Evolutionary conservation across 2,888 invertebrate species (phyloP).

Genomic region (Hecatera dysodea): DNA sequence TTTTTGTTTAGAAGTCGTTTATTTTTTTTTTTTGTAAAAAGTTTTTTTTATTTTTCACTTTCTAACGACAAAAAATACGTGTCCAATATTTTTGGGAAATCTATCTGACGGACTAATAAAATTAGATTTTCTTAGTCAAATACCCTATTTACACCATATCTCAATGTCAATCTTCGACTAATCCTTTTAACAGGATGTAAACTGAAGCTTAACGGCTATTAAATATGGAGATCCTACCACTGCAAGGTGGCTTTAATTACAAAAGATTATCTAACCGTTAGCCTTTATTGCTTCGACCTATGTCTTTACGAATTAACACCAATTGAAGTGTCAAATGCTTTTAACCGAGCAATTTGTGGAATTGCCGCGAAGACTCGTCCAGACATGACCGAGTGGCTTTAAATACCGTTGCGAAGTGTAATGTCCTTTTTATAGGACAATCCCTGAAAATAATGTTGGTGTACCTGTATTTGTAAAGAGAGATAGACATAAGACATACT

Average conservation of each 20-base stretch:
- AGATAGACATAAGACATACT: no score
- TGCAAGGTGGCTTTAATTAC: constrained; percentile 64
- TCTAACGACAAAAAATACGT: no score
- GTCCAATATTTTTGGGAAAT: no score
- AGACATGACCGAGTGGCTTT: constrained; percentile 30
- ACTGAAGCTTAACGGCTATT: constrained; percentile 31
- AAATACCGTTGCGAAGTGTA: constrained; percentile 35
- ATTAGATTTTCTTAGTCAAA: no score
- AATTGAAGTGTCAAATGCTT: constrained; percentile 81
- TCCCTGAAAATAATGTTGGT: background rate
- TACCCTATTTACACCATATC: background rate
- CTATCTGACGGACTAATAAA: no score
- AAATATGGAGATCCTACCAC: constrained; percentile 30
- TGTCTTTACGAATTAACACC: constrained; percentile 78
- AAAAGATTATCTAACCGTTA: constrained; percentile 65
- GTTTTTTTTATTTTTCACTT: no score
- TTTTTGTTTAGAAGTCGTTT: no score
- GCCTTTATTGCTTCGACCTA: constrained; percentile 71
- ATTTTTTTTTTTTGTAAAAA: no score
- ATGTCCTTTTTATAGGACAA: constrained; percentile 22
- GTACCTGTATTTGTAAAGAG: background rate
- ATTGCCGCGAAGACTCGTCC: constrained; percentile 44
- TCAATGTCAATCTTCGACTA: background rate
- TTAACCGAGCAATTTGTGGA: constrained; percentile 69
- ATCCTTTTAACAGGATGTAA: constrained; percentile 10